Evolutionary conservation across 1,140 invertebrate genomes (phyloP).

Genomic region (Heliconius eleuchia): DNA sequence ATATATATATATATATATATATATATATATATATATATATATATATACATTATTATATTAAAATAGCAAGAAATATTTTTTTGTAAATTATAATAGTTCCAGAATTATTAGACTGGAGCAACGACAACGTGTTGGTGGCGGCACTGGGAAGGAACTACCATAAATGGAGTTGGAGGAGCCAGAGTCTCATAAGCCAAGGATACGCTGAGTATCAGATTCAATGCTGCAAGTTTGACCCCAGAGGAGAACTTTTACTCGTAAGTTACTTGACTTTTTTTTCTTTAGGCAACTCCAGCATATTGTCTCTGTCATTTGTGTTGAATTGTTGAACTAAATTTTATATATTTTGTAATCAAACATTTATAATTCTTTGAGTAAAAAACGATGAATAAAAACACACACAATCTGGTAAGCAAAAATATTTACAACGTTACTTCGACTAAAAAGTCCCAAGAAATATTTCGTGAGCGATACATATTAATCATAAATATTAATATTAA

Average conservation of each 20-base stretch:
- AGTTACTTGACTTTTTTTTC: slow-evolving; percentile 23
- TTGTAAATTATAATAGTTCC: slow-evolving; percentile 49
- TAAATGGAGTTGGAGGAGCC: slow-evolving; percentile 66
- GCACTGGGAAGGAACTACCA: slow-evolving; percentile 65
- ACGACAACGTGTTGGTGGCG: slow-evolving; percentile 64
- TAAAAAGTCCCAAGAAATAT: no score
- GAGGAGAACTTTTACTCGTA: slow-evolving; percentile 58
- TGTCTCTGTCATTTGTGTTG: no score
- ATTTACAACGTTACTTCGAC: no score
- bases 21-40: background rate
- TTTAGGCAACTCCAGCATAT: no score
- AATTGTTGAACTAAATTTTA: no score
- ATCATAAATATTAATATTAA: no score
- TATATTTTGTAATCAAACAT: no score
- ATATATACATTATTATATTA: background rate
- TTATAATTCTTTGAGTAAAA: no score
- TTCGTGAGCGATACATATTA: no score
- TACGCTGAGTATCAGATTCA: slow-evolving; percentile 46
- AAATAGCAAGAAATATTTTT: no score
- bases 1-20: background rate
- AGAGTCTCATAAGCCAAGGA: slow-evolving; percentile 56
- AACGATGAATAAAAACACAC: no score
- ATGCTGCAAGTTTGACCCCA: slow-evolving; percentile 68
- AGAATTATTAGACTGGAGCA: slow-evolving; percentile 71
- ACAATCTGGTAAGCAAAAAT: no score